Evolutionary conservation across 1,140 invertebrate species (phyloP).

Genomic region (Manduca sexta): DNA sequence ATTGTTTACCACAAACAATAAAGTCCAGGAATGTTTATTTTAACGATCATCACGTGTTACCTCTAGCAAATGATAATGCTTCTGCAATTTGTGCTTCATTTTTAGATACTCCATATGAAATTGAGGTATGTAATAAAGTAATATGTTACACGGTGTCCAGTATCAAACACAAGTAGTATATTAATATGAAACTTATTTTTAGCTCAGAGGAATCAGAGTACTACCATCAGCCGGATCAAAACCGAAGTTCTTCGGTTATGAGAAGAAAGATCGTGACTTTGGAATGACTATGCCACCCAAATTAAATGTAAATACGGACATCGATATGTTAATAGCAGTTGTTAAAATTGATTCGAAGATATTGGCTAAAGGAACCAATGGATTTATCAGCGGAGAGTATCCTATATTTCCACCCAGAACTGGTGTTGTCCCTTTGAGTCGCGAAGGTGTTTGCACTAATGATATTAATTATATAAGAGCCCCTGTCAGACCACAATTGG

Average conservation of each 20-base stretch:
- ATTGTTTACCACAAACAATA: slow-evolving; percentile 22
- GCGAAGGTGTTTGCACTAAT: slow-evolving; percentile 40
- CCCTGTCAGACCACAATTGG: slow-evolving; percentile 21
- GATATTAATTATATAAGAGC: slow-evolving; percentile 42
- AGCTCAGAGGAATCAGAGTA: slow-evolving; percentile 41
- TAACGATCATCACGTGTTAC: slow-evolving; percentile 33
- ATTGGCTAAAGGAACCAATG: slow-evolving; percentile 40
- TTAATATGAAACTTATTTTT: too few relatives aligned
- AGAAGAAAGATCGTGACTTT: slow-evolving; percentile 34
- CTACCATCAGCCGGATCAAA: slow-evolving; percentile 2
- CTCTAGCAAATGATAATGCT: slow-evolving; percentile 14
- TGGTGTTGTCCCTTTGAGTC: slow-evolving; percentile 13
- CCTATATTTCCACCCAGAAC: slow-evolving; percentile 37
- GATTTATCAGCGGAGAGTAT: slow-evolving; percentile 42
- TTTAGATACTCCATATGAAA: slow-evolving; percentile 34
- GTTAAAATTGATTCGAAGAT: slow-evolving; percentile 45
- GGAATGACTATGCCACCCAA: slow-evolving; percentile 13
- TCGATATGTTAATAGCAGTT: slow-evolving; percentile 41
- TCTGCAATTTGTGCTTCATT: slow-evolving; percentile 24
- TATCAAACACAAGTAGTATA: too few relatives aligned
- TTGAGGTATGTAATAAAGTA: slow-evolving; percentile 32
- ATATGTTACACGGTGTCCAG: too few relatives aligned
- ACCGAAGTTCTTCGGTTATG: slow-evolving; percentile 33
- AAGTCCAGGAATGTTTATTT: slow-evolving; percentile 23
- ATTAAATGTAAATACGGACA: slow-evolving; percentile 13